A percentile compares a stretch with the other conserved stretches of the same genome.
Evolutionary conservation across 2,113 vertebrate species (phyloP).

Genomic region (Podocnemis expansa): DNA sequence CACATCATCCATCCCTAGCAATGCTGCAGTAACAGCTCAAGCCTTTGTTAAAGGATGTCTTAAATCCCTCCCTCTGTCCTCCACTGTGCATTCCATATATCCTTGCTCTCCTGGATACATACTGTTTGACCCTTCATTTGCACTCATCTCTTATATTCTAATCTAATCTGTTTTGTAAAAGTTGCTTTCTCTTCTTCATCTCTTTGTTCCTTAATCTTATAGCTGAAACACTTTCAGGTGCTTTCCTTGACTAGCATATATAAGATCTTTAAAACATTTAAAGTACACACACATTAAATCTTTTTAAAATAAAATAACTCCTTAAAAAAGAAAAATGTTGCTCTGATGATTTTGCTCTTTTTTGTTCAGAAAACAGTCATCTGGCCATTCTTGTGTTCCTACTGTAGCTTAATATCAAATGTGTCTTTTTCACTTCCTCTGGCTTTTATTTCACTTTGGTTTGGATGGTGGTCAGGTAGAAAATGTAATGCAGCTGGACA

Average conservation of each 20-base stretch:
- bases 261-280: too few relatives aligned
- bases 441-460: constrained; percentile 32
- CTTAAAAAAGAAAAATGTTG: neutral
- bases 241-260: neutral
- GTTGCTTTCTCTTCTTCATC: neutral
- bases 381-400: neutral
- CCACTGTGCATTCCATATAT: constrained; percentile 31
- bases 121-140: constrained; percentile 34
- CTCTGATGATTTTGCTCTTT: neutral
- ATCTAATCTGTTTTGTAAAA: constrained; percentile 58
- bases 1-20: neutral
- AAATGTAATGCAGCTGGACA: constrained; percentile 56
- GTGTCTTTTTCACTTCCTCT: neutral
- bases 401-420: neutral
- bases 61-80: constrained; percentile 37
- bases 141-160: constrained; percentile 36
- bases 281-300: neutral
- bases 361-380: neutral
- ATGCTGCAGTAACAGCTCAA: constrained; percentile 11
- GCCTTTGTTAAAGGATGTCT: constrained; percentile 6
- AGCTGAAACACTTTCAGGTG: neutral
- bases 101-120: constrained; percentile 22
- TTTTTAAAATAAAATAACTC: neutral
- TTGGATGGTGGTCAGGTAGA: constrained; percentile 39
- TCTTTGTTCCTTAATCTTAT: constrained; percentile 42